A percentile compares a stretch with the other conserved stretches of the same genome.
These are phyloP conservation scores for Paramormyrops kingsleyae DNA, from an alignment of 2,113 vertebrate genomes.

Conservation along the genomic window DNA sequence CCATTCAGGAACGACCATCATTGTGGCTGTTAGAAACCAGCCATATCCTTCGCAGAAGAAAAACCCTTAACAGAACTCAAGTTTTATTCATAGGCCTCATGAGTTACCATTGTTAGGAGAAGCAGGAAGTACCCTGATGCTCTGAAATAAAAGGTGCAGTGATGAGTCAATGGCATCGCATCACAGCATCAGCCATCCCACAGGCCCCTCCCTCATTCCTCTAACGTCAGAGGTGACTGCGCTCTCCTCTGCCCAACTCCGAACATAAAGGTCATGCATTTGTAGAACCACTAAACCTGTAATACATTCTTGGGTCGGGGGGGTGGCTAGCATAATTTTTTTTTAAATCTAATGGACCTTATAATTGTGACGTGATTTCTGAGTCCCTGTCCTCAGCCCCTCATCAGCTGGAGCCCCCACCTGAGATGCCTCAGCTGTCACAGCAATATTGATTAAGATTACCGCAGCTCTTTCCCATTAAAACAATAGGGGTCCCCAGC, in stretches of 20 bases:
- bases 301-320: neutral
- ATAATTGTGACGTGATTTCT: constrained; percentile 1
- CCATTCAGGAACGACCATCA: neutral
- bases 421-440: neutral
- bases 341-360: neutral
- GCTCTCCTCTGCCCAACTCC: neutral
- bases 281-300: neutral
- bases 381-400: neutral
- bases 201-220: neutral
- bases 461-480: neutral
- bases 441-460: neutral
- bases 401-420: neutral
- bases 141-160: neutral
- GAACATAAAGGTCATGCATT: neutral
- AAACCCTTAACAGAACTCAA: neutral
- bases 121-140: neutral
- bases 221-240: neutral
- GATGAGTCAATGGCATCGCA: neutral
- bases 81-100: neutral
- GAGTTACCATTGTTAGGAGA: neutral
- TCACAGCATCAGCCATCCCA: neutral
- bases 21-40: neutral
- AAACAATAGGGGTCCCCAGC: neutral
- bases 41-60: neutral
- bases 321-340: neutral